Conservation (phyloP, 2,113 vertebrate species). For the Galemys pyrenaicus region DNA sequence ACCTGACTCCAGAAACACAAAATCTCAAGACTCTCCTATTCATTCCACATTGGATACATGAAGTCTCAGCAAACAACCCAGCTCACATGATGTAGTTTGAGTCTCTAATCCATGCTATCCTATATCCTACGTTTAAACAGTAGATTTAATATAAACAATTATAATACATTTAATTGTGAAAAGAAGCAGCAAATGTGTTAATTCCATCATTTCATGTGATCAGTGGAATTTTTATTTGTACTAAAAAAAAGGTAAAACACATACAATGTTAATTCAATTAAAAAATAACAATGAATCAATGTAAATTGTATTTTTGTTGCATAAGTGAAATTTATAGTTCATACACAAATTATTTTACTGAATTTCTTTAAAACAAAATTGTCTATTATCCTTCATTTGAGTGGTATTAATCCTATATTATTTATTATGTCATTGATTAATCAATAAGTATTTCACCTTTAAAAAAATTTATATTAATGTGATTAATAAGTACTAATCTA, state of each 20-base stretch:
- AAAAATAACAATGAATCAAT: background rate
- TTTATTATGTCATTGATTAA: background rate
- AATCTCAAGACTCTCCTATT: background rate
- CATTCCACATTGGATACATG: background rate
- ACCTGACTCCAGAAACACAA: accelerated
- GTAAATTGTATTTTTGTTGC: background rate
- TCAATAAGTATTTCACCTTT: background rate
- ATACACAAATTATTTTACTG: background rate
- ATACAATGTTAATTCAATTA: too few relatives aligned
- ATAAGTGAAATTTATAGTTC: conserved; percentile 10
- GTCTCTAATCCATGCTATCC: background rate
- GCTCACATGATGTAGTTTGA: background rate
- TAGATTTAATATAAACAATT: background rate
- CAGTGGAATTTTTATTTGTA: background rate
- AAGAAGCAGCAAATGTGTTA: background rate
- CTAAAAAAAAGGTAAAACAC: background rate
- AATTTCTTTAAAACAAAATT: conserved; percentile 29
- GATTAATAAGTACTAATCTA: background rate
- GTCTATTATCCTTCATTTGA: background rate
- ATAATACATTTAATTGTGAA: background rate
- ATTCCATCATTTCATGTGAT: background rate
- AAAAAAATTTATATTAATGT: conserved; percentile 12
- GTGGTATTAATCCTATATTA: background rate
- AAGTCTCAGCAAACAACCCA: background rate
- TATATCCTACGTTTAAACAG: background rate